These are phyloP conservation scores for Subanguina moxae DNA, from an alignment of 1,140 invertebrate species.

Conservation along the genomic window DNA sequence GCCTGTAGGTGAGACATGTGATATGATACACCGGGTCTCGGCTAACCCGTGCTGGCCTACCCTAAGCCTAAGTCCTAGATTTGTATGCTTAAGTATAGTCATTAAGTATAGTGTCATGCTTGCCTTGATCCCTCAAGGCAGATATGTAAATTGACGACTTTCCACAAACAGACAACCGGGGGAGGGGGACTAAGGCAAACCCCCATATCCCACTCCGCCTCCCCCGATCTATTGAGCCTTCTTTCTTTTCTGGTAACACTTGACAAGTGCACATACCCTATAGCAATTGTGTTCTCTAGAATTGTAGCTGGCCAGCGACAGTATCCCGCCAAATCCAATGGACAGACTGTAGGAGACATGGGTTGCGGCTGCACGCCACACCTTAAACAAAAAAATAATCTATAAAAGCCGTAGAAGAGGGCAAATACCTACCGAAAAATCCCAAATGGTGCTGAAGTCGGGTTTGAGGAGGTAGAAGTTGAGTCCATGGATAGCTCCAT, in stretches of 20 bases:
- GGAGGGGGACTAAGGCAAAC: no score
- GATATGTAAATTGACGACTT: no score
- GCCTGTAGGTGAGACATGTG: no score
- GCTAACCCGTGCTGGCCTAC: no score
- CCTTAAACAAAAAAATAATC: slow-evolving; percentile 17
- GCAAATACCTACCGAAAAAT: slow-evolving; percentile 16
- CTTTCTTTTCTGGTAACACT: not conserved
- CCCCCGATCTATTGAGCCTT: no score
- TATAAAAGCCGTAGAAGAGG: slow-evolving; percentile 5
- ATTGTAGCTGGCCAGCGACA: slow-evolving; percentile 34
- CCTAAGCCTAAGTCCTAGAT: no score
- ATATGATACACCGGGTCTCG: no score
- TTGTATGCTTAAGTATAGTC: no score
- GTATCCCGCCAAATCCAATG: slow-evolving; percentile 37
- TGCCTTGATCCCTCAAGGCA: no score
- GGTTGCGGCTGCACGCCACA: slow-evolving; percentile 42
- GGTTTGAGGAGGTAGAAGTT: slow-evolving; percentile 40
- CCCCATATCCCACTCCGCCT: no score
- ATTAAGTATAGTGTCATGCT: no score
- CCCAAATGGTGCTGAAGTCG: slow-evolving; percentile 26
- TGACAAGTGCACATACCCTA: not conserved
- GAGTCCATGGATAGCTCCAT: slow-evolving; percentile 35
- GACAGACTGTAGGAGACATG: slow-evolving; percentile 42
- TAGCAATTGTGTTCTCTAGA: slow-evolving; percentile 37
- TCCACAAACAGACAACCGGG: no score